phyloP scores from a whole-genome alignment of 2,113 vertebrate species.

The Erpornis zantholeuca region DNA sequence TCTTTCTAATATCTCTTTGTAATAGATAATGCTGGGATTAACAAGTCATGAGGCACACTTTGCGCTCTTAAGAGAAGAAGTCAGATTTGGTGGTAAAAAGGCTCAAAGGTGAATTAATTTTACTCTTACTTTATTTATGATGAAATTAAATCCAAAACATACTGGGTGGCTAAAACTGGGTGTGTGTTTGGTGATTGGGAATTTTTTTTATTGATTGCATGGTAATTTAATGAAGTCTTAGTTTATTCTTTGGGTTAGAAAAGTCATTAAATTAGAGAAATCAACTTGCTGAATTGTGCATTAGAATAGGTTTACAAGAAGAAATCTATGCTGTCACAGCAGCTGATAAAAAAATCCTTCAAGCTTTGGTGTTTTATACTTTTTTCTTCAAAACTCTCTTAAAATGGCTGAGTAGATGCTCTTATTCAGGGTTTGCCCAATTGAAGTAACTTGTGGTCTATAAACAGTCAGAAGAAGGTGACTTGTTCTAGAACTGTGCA shows the following conservation, averaged over 20 bases:
- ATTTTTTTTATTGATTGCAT: not conserved
- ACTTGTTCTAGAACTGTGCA: not conserved
- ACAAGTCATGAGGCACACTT: conserved; percentile 97
- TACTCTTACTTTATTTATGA: not conserved
- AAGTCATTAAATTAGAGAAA: not conserved
- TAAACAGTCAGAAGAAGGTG: not conserved
- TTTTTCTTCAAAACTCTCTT: not conserved
- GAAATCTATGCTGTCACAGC: not conserved
- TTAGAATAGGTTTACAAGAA: not conserved
- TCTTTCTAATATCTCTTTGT: conserved; percentile 36
- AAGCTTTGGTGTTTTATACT: not conserved
- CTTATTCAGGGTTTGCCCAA: not conserved
- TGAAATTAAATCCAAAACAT: not conserved
- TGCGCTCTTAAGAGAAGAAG: conserved; percentile 97
- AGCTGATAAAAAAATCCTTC: not conserved
- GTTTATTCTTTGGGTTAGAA: not conserved
- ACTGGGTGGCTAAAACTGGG: not conserved
- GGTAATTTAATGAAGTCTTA: not conserved
- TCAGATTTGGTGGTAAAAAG: conserved; percentile 97
- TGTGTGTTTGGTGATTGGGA: not conserved
- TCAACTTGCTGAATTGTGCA: not conserved
- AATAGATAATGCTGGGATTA: conserved; percentile 97
- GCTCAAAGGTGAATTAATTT: conserved; percentile 85
- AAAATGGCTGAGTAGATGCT: not conserved
- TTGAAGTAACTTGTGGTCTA: not conserved